Evolutionary conservation across 2,888 invertebrate genomes (phyloP).

Genomic region (Andrena haemorrhoa): DNA sequence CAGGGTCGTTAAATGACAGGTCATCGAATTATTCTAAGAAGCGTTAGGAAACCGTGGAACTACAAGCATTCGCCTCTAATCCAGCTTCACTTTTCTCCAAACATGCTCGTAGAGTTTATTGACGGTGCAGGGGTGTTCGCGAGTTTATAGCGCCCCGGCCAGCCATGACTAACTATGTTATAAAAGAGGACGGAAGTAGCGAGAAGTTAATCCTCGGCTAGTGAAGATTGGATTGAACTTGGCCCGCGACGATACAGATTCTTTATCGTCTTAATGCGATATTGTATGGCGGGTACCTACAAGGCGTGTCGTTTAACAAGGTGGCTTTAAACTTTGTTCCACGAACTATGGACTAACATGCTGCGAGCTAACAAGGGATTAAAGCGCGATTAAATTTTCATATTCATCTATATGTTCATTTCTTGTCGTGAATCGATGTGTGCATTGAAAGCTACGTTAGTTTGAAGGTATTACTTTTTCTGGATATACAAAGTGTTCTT

Average conservation of each 20-base stretch:
- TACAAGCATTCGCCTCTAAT: conserved; percentile 9
- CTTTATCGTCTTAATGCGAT: conserved; percentile 42
- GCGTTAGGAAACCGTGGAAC: conserved; percentile 13
- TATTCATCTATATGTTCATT: too few species aligned
- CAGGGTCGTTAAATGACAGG: conserved; percentile 20
- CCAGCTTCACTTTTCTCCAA: conserved; percentile 7
- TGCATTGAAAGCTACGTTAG: too few species aligned
- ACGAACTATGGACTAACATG: not conserved
- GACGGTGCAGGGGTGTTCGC: conserved; percentile 9
- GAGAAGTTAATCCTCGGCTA: conserved; percentile 45
- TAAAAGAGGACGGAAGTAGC: conserved; percentile 40
- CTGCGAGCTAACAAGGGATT: not conserved
- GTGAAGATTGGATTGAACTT: conserved; percentile 53
- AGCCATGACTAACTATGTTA: conserved; percentile 50
- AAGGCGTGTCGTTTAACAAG: conserved; percentile 4
- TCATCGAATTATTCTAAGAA: conserved; percentile 37
- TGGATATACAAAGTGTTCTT: too few species aligned
- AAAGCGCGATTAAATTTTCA: too few species aligned
- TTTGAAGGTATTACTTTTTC: too few species aligned
- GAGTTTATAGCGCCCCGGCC: conserved; percentile 40
- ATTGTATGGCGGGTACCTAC: not conserved
- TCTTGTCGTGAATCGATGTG: too few species aligned
- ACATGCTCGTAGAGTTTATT: conserved; percentile 37
- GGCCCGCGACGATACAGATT: conserved; percentile 41
- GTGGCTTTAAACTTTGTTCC: conserved; percentile 10